Base-by-base conservation (phyloP, 64 coral and sea anemone genomes). In the Catalaphyllia jardinei region DNA sequence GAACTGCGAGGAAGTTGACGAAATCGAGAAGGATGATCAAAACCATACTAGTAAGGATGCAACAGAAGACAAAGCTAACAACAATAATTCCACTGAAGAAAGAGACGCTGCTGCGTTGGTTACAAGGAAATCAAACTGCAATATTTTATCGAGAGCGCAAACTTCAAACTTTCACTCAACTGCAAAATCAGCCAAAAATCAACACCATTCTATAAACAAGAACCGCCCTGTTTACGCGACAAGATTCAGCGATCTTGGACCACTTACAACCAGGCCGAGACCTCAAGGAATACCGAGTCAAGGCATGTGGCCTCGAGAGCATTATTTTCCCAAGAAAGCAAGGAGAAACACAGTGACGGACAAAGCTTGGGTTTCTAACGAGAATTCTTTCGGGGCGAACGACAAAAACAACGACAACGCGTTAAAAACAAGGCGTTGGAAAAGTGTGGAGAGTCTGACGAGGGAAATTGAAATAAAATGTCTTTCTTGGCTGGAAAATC, bases 401-500 rank as follows among this genome's bases (percentile, higher is more conserved):
- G 62, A 50, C 4, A 71, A 49, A 71, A 71, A 69, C 16, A 28
- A 64, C 12, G 31, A 69, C 11, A 14, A 85, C 71, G 42, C 64
- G 24, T 22, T 71, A 7, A 69, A 11, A n/a, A 69, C 81, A 10
- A 22, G 81, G 46, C 81, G 62, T 11, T 85, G 81, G 63, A 69
- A 71, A 85, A 71, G 81, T 29, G 81, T 69, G 35, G 81, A 85
- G 27, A 85, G 24, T 11, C 61, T 85, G 0, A 67, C 81, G 27
- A 46, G 31, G 42, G 81, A 85, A 85, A 85, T 85, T 69, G 81
- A 85, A 71, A 63, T 71, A 14, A 85, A 85, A 85, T 85, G 81
- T 50, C 16, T 71, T 24, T 27, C 62, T 16, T 85, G 81, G 81
- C 33, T 85, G 1, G 81, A 85, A 52, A 85, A 69, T 69, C 81